Evolutionary conservation across 2,113 vertebrate species (phyloP).

Genomic region (Anser cygnoides): DNA sequence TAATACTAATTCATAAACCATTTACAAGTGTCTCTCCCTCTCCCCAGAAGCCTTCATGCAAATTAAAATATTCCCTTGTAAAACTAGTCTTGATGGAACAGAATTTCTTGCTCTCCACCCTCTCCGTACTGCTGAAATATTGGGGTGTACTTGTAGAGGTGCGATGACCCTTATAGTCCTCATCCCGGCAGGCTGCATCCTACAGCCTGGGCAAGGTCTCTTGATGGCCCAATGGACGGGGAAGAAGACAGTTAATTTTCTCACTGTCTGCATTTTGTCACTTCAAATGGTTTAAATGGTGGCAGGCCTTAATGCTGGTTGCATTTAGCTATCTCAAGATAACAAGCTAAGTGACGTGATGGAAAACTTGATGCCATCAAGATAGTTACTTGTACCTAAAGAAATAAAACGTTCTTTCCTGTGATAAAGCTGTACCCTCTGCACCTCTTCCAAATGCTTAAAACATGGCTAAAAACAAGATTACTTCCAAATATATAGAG

Average conservation of each 20-base stretch:
- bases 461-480: background rate
- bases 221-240: background rate
- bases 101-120: background rate
- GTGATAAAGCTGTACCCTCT: background rate
- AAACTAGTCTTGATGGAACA: background rate
- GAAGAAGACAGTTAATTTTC: background rate
- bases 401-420: background rate
- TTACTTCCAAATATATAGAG: background rate
- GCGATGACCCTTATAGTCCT: background rate
- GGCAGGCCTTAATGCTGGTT: background rate
- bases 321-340: background rate
- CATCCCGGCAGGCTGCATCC: background rate
- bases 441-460: background rate
- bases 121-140: background rate
- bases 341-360: background rate
- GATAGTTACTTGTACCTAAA: background rate
- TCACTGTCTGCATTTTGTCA: background rate
- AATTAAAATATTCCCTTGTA: background rate
- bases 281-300: background rate
- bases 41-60: background rate
- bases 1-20: background rate
- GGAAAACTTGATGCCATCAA: background rate
- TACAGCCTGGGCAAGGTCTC: background rate
- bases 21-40: background rate
- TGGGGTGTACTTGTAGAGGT: accelerated